Conservation (phyloP, 2,113 vertebrate genomes). For the Ptilonorhynchus violaceus region DNA sequence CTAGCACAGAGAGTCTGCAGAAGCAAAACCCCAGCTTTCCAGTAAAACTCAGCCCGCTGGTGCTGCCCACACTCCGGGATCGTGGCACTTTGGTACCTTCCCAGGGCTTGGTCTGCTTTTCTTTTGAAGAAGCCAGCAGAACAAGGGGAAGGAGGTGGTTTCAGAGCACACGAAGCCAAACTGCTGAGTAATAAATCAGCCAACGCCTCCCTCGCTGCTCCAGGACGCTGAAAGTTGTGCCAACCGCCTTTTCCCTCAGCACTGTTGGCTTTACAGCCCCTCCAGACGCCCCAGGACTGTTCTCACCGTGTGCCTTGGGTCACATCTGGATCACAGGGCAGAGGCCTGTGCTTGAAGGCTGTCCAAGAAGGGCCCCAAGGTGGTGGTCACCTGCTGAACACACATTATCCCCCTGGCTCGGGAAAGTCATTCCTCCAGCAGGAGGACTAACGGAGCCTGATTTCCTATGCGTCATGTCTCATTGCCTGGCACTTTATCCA, state of each 20-base stretch:
- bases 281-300: background rate
- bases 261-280: background rate
- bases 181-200: conserved; percentile 23
- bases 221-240: background rate
- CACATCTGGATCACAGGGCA: background rate
- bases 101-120: background rate
- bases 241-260: background rate
- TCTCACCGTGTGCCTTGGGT: fast-evolving
- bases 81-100: background rate
- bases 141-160: background rate
- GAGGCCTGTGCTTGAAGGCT: fast-evolving
- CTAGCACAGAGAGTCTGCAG: background rate
- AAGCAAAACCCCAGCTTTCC: background rate
- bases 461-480: background rate
- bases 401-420: background rate
- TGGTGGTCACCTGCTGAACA: background rate
- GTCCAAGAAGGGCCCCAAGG: background rate
- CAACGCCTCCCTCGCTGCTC: background rate
- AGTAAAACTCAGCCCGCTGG: background rate
- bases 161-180: background rate
- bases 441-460: fast-evolving
- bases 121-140: background rate
- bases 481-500: background rate
- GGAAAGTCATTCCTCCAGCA: background rate
- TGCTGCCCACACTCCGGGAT: background rate